Percentiles rank a stretch among this genome's conserved stretches.
phyloP scores from a whole-genome alignment of 2,113 vertebrate genomes.

The Peromyscus californicus region DNA sequence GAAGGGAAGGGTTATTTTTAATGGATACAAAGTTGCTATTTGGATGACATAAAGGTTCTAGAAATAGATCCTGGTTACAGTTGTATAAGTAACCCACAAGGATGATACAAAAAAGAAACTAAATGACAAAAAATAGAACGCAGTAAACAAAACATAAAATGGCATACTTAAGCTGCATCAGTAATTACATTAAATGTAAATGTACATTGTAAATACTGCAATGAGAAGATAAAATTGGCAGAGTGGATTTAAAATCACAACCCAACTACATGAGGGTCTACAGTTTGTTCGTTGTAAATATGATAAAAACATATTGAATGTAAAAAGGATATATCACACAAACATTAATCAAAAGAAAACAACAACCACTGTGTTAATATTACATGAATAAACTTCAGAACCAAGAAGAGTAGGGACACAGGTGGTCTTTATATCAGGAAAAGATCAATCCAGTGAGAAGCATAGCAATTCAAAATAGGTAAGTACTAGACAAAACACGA shows the following conservation, averaged over 20 bases:
- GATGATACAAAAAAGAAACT: neutral
- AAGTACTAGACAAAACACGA: neutral
- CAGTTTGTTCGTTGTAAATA: neutral
- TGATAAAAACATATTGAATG: neutral
- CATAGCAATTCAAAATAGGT: neutral
- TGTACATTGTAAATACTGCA: neutral
- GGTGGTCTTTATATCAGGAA: neutral
- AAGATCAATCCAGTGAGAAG: neutral
- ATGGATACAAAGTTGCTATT: neutral
- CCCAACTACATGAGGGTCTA: neutral
- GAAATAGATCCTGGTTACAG: neutral
- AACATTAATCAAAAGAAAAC: neutral
- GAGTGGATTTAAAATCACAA: neutral
- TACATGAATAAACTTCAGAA: neutral
- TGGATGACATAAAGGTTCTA: neutral
- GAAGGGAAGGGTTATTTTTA: neutral
- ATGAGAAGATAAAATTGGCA: neutral
- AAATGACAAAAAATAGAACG: conserved; percentile 20
- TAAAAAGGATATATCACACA: neutral
- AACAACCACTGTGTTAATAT: neutral
- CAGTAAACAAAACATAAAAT: conserved; percentile 15
- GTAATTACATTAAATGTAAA: conserved; percentile 37
- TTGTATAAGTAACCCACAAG: neutral
- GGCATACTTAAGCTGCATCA: neutral
- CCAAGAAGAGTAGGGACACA: neutral